Conservation (phyloP, 2,113 vertebrate species). For the Tringa solitaria region DNA sequence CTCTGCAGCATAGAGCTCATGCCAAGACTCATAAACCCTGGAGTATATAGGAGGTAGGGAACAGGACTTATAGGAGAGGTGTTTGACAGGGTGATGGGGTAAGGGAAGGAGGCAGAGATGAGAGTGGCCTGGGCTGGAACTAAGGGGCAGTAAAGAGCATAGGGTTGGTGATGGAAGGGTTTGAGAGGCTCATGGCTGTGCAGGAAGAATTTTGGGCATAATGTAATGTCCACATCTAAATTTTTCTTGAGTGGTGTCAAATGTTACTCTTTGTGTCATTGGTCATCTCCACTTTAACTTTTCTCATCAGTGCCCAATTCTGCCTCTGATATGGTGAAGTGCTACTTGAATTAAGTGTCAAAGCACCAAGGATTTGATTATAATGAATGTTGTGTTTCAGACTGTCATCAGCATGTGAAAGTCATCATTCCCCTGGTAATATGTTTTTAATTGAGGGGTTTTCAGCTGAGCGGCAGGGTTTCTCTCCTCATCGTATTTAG, state of each 20-base stretch:
- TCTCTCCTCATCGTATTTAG: background rate
- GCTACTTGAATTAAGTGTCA: conserved; percentile 2
- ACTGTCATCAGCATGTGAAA: conserved; percentile 15
- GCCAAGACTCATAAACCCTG: background rate
- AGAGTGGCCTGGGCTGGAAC: background rate
- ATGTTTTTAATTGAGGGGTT: conserved; percentile 37
- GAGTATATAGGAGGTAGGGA: background rate
- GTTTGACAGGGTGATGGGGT: background rate
- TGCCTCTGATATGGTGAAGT: background rate
- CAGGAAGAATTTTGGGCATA: background rate
- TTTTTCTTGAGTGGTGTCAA: background rate
- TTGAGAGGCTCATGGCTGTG: background rate
- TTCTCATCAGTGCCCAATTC: background rate
- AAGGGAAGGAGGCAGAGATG: background rate
- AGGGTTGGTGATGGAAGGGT: background rate
- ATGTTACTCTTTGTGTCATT: background rate
- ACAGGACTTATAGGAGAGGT: background rate
- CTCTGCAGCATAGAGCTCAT: background rate
- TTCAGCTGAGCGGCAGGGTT: conserved; percentile 8
- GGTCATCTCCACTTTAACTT: background rate
- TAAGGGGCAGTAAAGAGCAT: background rate
- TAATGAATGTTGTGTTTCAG: background rate
- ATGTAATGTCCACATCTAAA: background rate
- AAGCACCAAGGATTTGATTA: background rate
- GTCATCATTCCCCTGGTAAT: background rate